A percentile compares a stretch with the other conserved stretches of the same genome.
phyloP scores from a whole-genome alignment of 2,888 invertebrate genomes.

The Barypeithes pellucidus region DNA sequence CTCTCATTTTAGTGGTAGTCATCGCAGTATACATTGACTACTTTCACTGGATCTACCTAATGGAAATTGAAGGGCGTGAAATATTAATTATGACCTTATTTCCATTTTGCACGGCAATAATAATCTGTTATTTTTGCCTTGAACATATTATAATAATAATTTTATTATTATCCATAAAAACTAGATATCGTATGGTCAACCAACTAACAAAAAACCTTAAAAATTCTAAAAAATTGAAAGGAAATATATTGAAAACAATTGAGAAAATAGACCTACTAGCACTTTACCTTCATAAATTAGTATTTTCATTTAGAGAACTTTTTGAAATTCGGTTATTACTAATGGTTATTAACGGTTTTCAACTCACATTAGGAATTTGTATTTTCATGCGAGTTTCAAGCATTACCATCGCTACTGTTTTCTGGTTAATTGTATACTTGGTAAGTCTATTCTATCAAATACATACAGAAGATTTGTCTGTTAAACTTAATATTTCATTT shows the following conservation, averaged over 20 bases:
- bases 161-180: neutral
- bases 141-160: neutral
- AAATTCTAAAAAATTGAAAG: neutral
- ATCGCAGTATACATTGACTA: neutral
- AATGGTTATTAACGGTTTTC: neutral
- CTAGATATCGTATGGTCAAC: neutral
- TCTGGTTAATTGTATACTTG: neutral
- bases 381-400: neutral
- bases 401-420: neutral
- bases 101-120: neutral
- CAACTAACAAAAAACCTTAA: neutral
- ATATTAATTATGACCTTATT: neutral
- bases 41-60: neutral
- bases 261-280: neutral
- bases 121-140: neutral
- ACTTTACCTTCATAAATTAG: neutral
- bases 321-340: neutral
- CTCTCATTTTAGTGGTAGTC: neutral
- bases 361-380: neutral
- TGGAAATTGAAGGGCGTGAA: neutral
- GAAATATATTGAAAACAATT: neutral
- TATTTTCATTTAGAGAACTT: neutral
- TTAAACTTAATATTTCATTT: too few relatives aligned
- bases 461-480: too few relatives aligned
- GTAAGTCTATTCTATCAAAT: neutral